Evolutionary conservation across 2,888 invertebrate species (phyloP).

Genomic region (Macaria liturata): DNA sequence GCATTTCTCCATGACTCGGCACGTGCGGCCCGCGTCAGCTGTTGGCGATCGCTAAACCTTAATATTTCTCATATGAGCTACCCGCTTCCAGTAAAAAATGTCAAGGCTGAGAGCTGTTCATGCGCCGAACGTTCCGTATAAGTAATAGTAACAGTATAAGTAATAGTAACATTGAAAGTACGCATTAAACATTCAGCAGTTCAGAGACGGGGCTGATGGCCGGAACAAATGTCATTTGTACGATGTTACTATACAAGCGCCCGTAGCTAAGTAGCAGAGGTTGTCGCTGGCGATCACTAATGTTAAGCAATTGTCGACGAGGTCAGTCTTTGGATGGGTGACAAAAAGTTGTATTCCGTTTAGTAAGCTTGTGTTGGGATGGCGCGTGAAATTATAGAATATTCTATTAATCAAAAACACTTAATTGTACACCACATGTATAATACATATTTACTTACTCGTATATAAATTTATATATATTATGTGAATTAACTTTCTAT

Average conservation of each 20-base stretch:
- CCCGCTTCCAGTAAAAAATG: conserved; percentile 46
- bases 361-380: too few species aligned
- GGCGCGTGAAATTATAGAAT: too few species aligned
- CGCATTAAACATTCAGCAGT: conserved; percentile 40
- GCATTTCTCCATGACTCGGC: conserved; percentile 56
- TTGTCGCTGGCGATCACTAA: too few species aligned
- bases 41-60: conserved; percentile 71
- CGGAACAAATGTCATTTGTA: conserved; percentile 26
- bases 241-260: conserved; percentile 10
- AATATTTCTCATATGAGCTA: conserved; percentile 70
- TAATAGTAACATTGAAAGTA: conserved; percentile 34
- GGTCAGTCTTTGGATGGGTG: too few species aligned
- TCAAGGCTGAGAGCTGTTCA: conserved; percentile 41
- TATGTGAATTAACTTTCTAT: too few species aligned
- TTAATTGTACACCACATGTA: too few species aligned
- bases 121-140: conserved; percentile 43
- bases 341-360: too few species aligned
- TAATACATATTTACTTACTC: too few species aligned
- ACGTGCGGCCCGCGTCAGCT: conserved; percentile 68
- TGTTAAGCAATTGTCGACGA: too few species aligned
- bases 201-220: conserved; percentile 17
- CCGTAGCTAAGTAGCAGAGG: not conserved
- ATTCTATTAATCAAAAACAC: too few species aligned
- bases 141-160: conserved; percentile 13
- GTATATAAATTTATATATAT: too few species aligned